A percentile compares a stretch with the other conserved stretches of the same genome.
Evolutionary conservation across 1,140 invertebrate genomes (phyloP).

Genomic region (Trichoplusia ni): DNA sequence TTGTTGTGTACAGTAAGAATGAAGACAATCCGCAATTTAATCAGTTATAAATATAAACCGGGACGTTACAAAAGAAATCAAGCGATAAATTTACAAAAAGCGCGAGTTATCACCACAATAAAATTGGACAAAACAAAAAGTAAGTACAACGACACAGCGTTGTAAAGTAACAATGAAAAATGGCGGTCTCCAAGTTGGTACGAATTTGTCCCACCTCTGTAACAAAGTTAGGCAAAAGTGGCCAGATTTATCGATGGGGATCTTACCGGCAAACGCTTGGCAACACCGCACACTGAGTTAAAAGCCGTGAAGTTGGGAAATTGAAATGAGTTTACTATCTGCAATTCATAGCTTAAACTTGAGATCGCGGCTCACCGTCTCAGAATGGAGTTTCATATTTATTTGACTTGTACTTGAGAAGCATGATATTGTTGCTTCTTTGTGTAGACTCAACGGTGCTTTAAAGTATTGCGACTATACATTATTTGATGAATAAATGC

Average conservation of each 20-base stretch:
- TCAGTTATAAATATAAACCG: conserved; percentile 18
- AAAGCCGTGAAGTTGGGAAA: conserved; percentile 21
- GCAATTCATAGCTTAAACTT: conserved; percentile 18
- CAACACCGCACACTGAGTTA: conserved; percentile 20
- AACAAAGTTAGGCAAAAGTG: conserved; percentile 43
- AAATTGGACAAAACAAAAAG: conserved; percentile 28
- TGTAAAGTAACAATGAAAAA: conserved; percentile 42
- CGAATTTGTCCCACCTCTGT: conserved; percentile 40
- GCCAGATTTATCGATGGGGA: conserved; percentile 42
- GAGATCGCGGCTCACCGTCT: neutral
- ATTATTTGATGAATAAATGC: too few relatives aligned
- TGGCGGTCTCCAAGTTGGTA: conserved; percentile 30
- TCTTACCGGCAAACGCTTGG: conserved; percentile 25
- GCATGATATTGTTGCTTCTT: neutral
- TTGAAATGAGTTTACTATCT: conserved; percentile 27
- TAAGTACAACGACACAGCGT: conserved; percentile 10
- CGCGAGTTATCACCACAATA: conserved; percentile 28
- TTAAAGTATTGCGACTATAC: too few relatives aligned
- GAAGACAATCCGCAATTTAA: neutral
- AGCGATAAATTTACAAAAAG: conserved; percentile 23
- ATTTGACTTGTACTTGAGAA: neutral
- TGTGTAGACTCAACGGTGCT: too few relatives aligned
- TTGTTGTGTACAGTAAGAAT: neutral
- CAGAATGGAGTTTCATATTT: conserved; percentile 2
- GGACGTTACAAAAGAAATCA: conserved; percentile 24